These are phyloP conservation scores for Porites australiensis DNA, from an alignment of 64 coral and sea anemone species.

Conservation along the genomic window DNA sequence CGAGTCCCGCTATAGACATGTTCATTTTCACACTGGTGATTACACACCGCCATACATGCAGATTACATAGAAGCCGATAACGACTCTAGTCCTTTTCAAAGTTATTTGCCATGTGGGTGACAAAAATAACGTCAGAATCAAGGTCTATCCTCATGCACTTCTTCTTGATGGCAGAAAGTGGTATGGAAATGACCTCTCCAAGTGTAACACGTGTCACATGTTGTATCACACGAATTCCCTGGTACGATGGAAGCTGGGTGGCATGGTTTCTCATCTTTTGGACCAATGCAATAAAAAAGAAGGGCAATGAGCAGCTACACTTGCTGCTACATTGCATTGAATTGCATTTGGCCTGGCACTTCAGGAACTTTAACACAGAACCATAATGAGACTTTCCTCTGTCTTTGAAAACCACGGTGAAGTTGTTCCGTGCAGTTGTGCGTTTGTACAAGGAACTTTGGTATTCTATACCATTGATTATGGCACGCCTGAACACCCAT, in stretches of 20 bases:
- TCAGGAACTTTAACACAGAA: conserved; percentile 11
- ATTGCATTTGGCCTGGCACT: neutral
- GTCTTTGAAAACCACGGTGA: conserved; percentile 25
- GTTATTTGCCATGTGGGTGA: conserved; percentile 30
- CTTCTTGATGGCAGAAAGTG: conserved; percentile 21
- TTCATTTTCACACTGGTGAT: no score
- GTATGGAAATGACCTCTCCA: neutral
- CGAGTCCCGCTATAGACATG: no score
- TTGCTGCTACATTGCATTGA: neutral
- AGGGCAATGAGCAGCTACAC: conserved; percentile 7
- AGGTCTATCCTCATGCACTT: conserved; percentile 39
- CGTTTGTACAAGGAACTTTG: conserved; percentile 32
- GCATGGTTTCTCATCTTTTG: conserved; percentile 8
- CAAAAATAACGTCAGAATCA: conserved; percentile 19
- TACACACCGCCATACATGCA: no score
- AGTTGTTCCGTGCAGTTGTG: conserved; percentile 33
- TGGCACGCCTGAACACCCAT: neutral
- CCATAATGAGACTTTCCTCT: neutral
- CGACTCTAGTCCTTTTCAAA: conserved; percentile 44
- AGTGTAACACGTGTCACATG: conserved; percentile 6
- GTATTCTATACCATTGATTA: conserved; percentile 3
- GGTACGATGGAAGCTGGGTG: neutral
- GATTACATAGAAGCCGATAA: neutral
- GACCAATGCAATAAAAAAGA: conserved; percentile 15
- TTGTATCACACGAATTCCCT: conserved; percentile 11